Evolutionary conservation across 2,888 invertebrate genomes (phyloP), one percentile per base, ranked within the genome.

Genomic region (Falcaria lacertinaria): DNA sequence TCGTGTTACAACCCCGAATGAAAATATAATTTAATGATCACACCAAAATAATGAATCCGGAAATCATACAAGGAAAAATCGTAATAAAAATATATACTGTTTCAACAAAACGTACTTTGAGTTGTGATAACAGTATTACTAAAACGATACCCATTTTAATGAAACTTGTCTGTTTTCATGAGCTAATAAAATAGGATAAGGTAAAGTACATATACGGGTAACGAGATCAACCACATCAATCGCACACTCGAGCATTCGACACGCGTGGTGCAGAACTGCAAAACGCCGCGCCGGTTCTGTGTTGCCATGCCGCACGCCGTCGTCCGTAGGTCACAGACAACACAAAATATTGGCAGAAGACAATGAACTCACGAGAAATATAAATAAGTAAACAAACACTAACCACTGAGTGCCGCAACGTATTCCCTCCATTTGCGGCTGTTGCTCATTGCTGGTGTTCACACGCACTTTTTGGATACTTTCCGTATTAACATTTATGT

Each of bases 401-500:
- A 66, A 89, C 88, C 88, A 72, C 88, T 88, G 74, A 89, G 78
- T 54, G 88, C 88, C 44, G 87, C 77, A 58, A 80, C 77, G 74
- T 88, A 89, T 73, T 89, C 88, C 63, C 88, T 85, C 87, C 87
- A 88, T 60, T 85, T 86, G 69, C 69, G 79, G 62, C 71, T 73
- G 78, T 68, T 74, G 71, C 69, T 78, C 88, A 87, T 89, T 67
- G 71, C 65, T 64, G 66, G 50, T 72, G 60, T 72, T 67, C 58
- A 63, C 74, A 68, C 64, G 56, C 64, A 69, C 67, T 74, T 71
- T 74, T 59, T 63, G 61, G 68, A 75, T 70, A 69, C 67, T 74
- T 71, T 74, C 60, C 63, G 61, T 68, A 75, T 70, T 77, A 83
- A 80, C 87, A 88, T 88, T 84, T 84, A 86, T 83, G 60, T 57